These are phyloP conservation scores for Sipha maydis DNA, from an alignment of 2,888 invertebrate species.

Conservation along the genomic window DNA sequence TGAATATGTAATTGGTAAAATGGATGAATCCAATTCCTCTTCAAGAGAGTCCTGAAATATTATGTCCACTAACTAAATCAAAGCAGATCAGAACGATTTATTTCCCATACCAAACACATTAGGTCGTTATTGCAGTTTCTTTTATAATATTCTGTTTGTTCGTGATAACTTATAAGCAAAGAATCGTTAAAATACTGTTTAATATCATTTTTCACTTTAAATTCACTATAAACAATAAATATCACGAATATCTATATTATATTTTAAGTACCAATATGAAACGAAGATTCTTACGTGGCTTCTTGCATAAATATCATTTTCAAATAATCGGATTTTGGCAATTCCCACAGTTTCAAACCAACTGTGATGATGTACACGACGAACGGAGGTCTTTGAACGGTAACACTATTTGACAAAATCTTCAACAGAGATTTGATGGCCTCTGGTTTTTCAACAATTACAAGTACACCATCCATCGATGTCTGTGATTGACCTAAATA, in stretches of 20 bases:
- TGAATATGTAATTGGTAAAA: constrained; percentile 62
- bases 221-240: constrained; percentile 15
- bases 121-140: constrained; percentile 28
- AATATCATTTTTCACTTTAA: constrained; percentile 30
- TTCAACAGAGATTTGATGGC: constrained; percentile 49
- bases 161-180: constrained; percentile 22
- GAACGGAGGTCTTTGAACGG: constrained; percentile 32
- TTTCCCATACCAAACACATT: constrained; percentile 41
- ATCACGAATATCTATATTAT: background rate
- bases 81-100: background rate
- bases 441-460: constrained; percentile 51
- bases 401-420: constrained; percentile 25
- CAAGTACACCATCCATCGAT: constrained; percentile 49
- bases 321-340: constrained; percentile 60
- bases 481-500: constrained; percentile 14
- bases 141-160: constrained; percentile 26
- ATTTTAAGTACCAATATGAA: background rate
- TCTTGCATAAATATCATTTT: constrained; percentile 63
- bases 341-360: constrained; percentile 63
- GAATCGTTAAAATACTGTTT: constrained; percentile 55
- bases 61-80: background rate
- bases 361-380: constrained; percentile 61
- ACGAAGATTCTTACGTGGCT: constrained; percentile 60
- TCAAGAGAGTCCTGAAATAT: constrained; percentile 62
- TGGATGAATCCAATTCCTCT: constrained; percentile 62